Evolutionary conservation across 2,888 invertebrate species (phyloP).

Genomic region (Fragum whitleyi): DNA sequence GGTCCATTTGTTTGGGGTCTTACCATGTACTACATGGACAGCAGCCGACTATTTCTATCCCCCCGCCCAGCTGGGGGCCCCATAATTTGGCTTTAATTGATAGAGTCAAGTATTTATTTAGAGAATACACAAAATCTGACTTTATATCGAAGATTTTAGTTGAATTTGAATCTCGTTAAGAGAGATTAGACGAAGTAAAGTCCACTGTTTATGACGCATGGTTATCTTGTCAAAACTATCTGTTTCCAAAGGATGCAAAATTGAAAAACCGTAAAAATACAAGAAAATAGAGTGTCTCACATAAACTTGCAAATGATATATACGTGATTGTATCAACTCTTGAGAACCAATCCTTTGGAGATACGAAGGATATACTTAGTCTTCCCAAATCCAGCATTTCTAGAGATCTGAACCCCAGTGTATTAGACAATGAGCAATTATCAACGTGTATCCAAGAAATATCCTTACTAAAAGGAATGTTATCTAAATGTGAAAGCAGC

Average conservation of each 20-base stretch:
- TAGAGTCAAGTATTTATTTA: background rate
- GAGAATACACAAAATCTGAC: background rate
- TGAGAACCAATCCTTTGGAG: background rate
- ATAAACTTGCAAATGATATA: background rate
- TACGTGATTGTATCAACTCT: background rate
- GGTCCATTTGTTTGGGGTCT: no score
- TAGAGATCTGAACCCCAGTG: background rate
- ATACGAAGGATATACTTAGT: background rate
- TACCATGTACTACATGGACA: no score
- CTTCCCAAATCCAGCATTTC: background rate
- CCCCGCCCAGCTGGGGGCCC: no score
- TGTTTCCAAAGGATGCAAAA: background rate
- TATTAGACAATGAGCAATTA: background rate
- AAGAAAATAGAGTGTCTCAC: background rate
- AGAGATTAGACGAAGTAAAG: background rate
- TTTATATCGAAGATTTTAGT: background rate
- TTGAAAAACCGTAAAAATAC: conserved; percentile 2
- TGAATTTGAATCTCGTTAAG: background rate
- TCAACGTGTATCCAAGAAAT: background rate
- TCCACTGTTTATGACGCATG: background rate
- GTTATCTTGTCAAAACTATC: background rate
- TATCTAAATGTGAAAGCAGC: background rate
- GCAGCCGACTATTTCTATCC: no score
- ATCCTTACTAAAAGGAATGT: background rate
- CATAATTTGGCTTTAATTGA: background rate